Evolutionary conservation across 2,113 vertebrate genomes (phyloP), one percentile per base, ranked within the genome.

Genomic region (Austrofundulus limnaeus): DNA sequence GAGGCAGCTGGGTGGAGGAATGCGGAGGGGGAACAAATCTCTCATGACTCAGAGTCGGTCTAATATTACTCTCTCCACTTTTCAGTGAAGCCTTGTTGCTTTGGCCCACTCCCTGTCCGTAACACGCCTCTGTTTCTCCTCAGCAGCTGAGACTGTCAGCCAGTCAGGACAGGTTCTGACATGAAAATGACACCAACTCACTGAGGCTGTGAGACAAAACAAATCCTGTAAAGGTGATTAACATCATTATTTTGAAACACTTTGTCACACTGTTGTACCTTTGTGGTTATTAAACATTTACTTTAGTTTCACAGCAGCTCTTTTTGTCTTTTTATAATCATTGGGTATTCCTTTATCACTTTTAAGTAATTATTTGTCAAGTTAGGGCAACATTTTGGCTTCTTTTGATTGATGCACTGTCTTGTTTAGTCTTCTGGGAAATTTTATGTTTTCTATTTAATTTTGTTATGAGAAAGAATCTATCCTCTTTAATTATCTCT

Each of bases 1-100:
- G 89, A 75, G 48, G 80, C 91, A 92, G 91, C 90, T 91, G 92
- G 63, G 62, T 61, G 56, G 59, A 77, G 42, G 65, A 75, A 72
- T 62, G 54, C 31, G 63, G 66, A 34, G 20, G 42, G 51, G 66
- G 58, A 51, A 34, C 52, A 51, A 60, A 70, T 71, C 74, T 43
- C 58, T 77, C 76, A 83, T 88, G 84, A 90, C 82, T 88, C 83
- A 87, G 75, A 67, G 48, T 60, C 48, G 72, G 71, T 76, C 21
- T 81, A 86, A 70, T 83, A 68, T 84, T 81, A 79, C 61, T 20
- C 23, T 55, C 20, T 72, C 19, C 37, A 38, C 25, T 14, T 46
- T 55, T 60, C 49, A 73, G 42, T 20, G 7, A 31, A 24, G 49
- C 19, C 11, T 58, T 61, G 47, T 58, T 70, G 21, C 73, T 38